Base-by-base conservation (phyloP, 2,797 vertebrate species). In the Danio tinwini region DNA sequence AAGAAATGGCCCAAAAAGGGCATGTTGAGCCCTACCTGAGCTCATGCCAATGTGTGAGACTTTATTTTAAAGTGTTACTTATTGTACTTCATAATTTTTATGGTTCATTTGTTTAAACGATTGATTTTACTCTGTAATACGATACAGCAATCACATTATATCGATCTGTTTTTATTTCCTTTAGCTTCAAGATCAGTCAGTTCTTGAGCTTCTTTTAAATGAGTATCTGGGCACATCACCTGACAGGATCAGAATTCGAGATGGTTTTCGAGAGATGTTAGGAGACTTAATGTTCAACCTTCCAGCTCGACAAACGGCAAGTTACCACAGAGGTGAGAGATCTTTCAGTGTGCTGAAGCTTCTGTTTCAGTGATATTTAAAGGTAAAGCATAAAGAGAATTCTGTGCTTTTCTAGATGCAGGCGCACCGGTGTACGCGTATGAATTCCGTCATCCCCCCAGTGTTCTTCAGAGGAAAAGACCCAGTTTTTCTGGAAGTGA, bases 271-370 rank as follows among this genome's bases (percentile, higher is more conserved):
- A 50, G 88, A 96, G 42, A 7, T 94, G 7, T 0, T 91, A 0
- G 95, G 91, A 85, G 95, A 97, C 82, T 0, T 85, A 0, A 0
- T 91, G 0, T 95, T 97, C 71, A 88, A 61, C 53, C 42, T 95
- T 63, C 86, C 96, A 68, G 86, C 87, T 4, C 78, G 93, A 45
- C 86, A 90, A 80, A 37, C 89, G 4, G 93, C 92, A 45, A 93
- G 89, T 14, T 81, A 85, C 59, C 96, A 97, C 82, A 92, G 93
- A 95, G 95, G 96, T 97, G 88, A 88, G 88, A 49, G 14, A 40
- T 8, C 3, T 49, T 39, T 42, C n/a, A 40, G 9, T 42, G 7
- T 7, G 16, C 40, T 42, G 40, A 56, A 6, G 14, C 52, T 7
- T 9, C 6, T 53, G 10, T 52, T 70, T 40, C 14, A 55, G 5